These are phyloP conservation scores for Hyposmocoma kahamanoa DNA, from an alignment of 1,140 invertebrate genomes.

Conservation along the genomic window DNA sequence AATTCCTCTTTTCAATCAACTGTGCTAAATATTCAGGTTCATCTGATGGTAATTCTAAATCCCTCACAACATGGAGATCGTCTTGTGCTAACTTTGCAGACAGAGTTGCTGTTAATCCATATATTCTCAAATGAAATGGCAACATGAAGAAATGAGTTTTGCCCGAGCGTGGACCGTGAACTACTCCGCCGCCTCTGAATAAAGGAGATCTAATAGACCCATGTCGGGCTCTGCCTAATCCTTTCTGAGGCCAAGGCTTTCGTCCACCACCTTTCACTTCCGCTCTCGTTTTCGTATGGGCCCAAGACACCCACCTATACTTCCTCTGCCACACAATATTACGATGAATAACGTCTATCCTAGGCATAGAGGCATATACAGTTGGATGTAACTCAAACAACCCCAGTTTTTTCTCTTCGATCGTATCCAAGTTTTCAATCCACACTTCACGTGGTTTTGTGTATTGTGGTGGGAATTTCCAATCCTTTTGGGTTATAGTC, in stretches of 20 bases:
- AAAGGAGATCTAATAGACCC: slow-evolving; percentile 93
- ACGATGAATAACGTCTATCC: slow-evolving; percentile 90
- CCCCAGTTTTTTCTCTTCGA: slow-evolving; percentile 87
- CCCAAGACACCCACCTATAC: slow-evolving; percentile 87
- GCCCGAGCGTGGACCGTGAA: slow-evolving; percentile 92
- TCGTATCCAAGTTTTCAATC: slow-evolving; percentile 91
- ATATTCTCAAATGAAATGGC: slow-evolving; percentile 81
- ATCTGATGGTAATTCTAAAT: slow-evolving; percentile 89
- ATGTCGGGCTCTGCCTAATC: slow-evolving; percentile 89
- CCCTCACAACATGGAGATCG: slow-evolving; percentile 93
- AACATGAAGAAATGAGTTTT: slow-evolving; percentile 95
- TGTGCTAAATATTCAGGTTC: slow-evolving; percentile 87
- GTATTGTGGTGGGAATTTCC: slow-evolving; percentile 68
- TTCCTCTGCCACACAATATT: slow-evolving; percentile 93
- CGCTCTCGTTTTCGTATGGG: slow-evolving; percentile 82
- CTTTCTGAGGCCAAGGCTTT: slow-evolving; percentile 98
- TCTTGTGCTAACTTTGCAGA: slow-evolving; percentile 96
- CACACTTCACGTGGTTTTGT: slow-evolving; percentile 86
- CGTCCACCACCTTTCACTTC: slow-evolving; percentile 91
- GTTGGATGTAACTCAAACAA: slow-evolving; percentile 92
- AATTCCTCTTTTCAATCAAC: slow-evolving; percentile 87
- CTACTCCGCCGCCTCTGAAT: slow-evolving; percentile 85
- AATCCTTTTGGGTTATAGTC: slow-evolving; percentile 57
- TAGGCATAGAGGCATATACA: slow-evolving; percentile 86
- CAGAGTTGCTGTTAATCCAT: slow-evolving; percentile 87